These are phyloP conservation scores for Lacerta viridis DNA, from an alignment of 2,797 vertebrate species.

Conservation along the genomic window DNA sequence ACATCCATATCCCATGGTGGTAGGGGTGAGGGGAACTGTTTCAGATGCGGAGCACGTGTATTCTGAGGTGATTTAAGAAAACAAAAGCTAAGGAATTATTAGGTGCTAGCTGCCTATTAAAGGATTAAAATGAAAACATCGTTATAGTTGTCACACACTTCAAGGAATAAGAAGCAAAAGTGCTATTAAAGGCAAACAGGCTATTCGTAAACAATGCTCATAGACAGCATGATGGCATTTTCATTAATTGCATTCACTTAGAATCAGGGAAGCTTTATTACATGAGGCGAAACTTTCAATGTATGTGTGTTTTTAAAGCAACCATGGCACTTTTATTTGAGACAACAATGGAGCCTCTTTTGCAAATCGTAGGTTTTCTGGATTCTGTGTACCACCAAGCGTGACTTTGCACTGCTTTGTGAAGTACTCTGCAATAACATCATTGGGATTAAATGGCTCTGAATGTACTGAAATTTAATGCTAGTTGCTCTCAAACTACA, in stretches of 20 bases:
- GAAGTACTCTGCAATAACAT: conserved; percentile 49
- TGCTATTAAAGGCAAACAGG: conserved; percentile 11
- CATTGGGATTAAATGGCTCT: conserved; percentile 56
- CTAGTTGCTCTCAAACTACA: conserved; percentile 51
- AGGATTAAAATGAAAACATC: conserved; percentile 23
- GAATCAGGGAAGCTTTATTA: conserved; percentile 29
- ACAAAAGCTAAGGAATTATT: not conserved
- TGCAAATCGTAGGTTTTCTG: conserved; percentile 55
- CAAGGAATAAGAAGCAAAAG: conserved; percentile 37
- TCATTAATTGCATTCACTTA: conserved; percentile 39
- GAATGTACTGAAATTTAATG: conserved; percentile 52
- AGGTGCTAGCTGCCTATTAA: not conserved
- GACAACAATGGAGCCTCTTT: not conserved
- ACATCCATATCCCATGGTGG: not conserved
- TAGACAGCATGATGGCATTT: conserved; percentile 26
- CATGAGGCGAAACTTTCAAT: not conserved
- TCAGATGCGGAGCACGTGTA: conserved; percentile 1
- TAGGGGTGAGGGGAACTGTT: not conserved
- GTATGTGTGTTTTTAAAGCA: not conserved
- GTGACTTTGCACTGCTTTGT: conserved; percentile 46
- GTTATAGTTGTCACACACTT: conserved; percentile 29
- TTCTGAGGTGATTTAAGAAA: conserved; percentile 1
- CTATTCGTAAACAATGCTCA: conserved; percentile 17
- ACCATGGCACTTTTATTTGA: conserved; percentile 34
- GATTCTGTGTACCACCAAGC: conserved; percentile 22